Percentiles rank a stretch among this genome's conserved stretches.
These are phyloP conservation scores for Rhagonycha fulva DNA, from an alignment of 2,888 invertebrate species.

Conservation along the genomic window DNA sequence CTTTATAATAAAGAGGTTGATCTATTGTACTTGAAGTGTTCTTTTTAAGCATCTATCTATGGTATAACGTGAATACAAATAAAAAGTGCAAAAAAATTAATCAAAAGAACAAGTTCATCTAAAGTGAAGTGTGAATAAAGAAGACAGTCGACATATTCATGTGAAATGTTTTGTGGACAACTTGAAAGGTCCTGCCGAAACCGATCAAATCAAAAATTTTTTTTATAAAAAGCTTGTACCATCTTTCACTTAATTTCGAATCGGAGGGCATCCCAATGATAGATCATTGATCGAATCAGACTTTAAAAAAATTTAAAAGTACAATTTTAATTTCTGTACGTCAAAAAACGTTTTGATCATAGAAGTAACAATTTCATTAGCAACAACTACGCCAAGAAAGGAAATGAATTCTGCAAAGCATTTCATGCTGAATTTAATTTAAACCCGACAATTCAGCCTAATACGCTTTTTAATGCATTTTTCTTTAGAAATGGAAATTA, in stretches of 20 bases:
- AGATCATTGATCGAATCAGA: too few relatives aligned
- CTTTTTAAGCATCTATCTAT: constrained; percentile 19
- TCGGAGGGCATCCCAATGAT: too few relatives aligned
- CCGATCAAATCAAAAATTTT: not conserved
- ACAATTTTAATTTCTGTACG: not conserved
- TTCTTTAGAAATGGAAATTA: not conserved
- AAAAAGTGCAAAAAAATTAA: constrained; percentile 12
- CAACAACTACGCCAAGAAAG: not conserved
- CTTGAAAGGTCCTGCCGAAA: not conserved
- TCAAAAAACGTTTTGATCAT: not conserved
- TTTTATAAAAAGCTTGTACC: too few relatives aligned
- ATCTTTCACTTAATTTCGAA: too few relatives aligned
- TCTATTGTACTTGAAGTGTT: constrained; percentile 24
- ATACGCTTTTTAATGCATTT: not conserved
- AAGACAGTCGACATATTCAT: not conserved
- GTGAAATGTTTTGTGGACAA: not conserved
- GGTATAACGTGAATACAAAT: constrained; percentile 20
- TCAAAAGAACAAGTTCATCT: constrained; percentile 3
- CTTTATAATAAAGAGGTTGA: constrained; percentile 21
- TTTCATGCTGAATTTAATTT: not conserved
- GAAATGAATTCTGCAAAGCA: not conserved
- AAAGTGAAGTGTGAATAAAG: not conserved
- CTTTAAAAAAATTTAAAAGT: not conserved
- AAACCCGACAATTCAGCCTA: constrained; percentile 2
- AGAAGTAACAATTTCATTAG: constrained; percentile 3